Evolutionary conservation across 1,140 invertebrate species (phyloP).

Genomic region (Leptinotarsa defecta): DNA sequence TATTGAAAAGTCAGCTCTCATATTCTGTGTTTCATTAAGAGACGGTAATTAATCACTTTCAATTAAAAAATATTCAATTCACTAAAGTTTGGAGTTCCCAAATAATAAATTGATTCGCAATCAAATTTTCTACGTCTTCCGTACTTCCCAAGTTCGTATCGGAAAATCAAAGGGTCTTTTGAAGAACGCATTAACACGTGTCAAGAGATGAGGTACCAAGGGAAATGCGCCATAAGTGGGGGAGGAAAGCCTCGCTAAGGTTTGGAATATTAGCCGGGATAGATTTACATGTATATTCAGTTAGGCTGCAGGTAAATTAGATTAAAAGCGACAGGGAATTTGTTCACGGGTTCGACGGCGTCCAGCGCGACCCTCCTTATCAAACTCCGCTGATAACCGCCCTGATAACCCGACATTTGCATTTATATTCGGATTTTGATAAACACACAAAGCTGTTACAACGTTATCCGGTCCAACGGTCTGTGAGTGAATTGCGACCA

Average conservation of each 20-base stretch:
- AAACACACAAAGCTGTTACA: constrained; percentile 43
- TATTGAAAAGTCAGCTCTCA: too few species aligned
- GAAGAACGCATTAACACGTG: not conserved
- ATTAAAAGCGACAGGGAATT: constrained; percentile 46
- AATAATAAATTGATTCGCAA: too few species aligned
- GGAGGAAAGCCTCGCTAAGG: not conserved
- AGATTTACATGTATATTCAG: constrained; percentile 51
- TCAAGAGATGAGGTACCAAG: not conserved
- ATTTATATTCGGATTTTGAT: constrained; percentile 51
- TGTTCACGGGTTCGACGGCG: constrained; percentile 41
- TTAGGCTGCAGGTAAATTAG: constrained; percentile 48
- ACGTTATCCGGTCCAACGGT: constrained; percentile 22
- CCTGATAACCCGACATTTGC: constrained; percentile 47
- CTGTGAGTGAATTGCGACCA: constrained; percentile 28
- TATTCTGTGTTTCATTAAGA: too few species aligned
- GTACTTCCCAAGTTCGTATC: not conserved
- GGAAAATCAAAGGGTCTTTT: not conserved
- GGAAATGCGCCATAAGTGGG: not conserved
- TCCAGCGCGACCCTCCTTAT: constrained; percentile 35
- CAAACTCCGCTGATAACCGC: constrained; percentile 43
- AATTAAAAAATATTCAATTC: too few species aligned
- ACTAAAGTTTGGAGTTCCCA: too few species aligned
- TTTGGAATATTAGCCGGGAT: constrained; percentile 3
- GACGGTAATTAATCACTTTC: too few species aligned
- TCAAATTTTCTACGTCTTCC: too few species aligned